Evolutionary conservation across 1,140 invertebrate species (phyloP).

Genomic region (Scaptomyza pallida): DNA sequence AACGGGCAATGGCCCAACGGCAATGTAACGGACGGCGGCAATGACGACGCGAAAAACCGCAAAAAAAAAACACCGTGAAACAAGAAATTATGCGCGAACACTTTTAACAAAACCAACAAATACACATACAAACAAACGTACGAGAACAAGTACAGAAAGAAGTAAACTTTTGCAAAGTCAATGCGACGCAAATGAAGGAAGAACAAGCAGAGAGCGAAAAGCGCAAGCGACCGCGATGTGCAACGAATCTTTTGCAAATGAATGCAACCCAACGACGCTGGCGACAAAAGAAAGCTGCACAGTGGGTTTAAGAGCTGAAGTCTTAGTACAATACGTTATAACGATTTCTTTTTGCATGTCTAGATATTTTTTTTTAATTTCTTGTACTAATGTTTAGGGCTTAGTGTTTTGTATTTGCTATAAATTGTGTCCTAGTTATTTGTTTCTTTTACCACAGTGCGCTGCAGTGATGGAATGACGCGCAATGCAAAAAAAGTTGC

Average conservation of each 20-base stretch:
- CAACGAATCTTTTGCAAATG: conserved; percentile 75
- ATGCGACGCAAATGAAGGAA: conserved; percentile 37
- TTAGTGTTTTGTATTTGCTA: no score
- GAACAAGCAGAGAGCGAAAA: conserved; percentile 41
- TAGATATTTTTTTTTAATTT: no score
- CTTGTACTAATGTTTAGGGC: no score
- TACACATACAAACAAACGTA: conserved; percentile 9
- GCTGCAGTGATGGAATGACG: conserved; percentile 38
- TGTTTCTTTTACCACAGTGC: conserved; percentile 4
- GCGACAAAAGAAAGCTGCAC: conserved; percentile 69
- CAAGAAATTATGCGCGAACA: conserved; percentile 45
- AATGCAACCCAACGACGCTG: conserved; percentile 60
- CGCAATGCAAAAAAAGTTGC: conserved; percentile 26
- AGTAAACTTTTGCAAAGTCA: conserved; percentile 19
- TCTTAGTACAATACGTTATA: no score
- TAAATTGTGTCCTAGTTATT: neutral
- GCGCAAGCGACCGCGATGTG: conserved; percentile 61
- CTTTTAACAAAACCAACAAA: conserved; percentile 7
- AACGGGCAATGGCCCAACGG: conserved; percentile 46
- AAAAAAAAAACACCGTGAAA: conserved; percentile 44
- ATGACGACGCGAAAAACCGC: conserved; percentile 50
- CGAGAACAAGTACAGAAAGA: conserved; percentile 24
- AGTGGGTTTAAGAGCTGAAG: conserved; percentile 1
- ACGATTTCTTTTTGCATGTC: neutral
- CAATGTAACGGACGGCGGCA: conserved; percentile 40